Evolutionary conservation across 2,797 vertebrate genomes (phyloP).

Genomic region (Phalanger gymnotis): DNA sequence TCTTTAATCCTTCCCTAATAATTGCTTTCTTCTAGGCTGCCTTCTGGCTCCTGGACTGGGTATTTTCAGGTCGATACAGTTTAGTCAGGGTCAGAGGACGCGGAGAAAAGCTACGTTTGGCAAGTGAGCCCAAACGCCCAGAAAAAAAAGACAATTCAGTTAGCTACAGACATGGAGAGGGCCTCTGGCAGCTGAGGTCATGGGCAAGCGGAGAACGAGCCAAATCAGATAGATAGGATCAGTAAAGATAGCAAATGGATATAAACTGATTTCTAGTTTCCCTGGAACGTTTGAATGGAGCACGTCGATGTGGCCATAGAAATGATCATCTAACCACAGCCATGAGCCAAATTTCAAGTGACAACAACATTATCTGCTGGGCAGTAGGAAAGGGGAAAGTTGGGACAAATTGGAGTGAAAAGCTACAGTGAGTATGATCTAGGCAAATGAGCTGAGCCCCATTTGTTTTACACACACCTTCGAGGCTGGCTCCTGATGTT

Average conservation of each 20-base stretch:
- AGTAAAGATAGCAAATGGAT: neutral
- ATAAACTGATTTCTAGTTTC: neutral
- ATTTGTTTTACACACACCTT: neutral
- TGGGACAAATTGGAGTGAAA: neutral
- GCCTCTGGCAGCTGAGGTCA: neutral
- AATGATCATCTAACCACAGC: neutral
- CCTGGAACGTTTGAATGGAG: neutral
- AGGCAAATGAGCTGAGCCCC: neutral
- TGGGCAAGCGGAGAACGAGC: neutral
- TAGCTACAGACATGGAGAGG: slow-evolving; percentile 1
- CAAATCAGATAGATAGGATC: neutral
- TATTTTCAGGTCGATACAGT: neutral
- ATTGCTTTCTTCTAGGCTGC: slow-evolving; percentile 15
- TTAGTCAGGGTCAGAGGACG: neutral
- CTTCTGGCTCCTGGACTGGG: neutral
- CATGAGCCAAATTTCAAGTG: neutral
- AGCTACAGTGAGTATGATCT: neutral
- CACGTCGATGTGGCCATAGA: neutral
- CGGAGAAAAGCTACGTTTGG: neutral
- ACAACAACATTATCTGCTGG: neutral
- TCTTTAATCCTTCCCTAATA: neutral
- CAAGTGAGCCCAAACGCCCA: neutral
- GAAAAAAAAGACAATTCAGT: neutral
- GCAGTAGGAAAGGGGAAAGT: neutral
- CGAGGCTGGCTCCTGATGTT: neutral